Conservation (phyloP, 1,140 invertebrate genomes). For the Thrips palmi region DNA sequence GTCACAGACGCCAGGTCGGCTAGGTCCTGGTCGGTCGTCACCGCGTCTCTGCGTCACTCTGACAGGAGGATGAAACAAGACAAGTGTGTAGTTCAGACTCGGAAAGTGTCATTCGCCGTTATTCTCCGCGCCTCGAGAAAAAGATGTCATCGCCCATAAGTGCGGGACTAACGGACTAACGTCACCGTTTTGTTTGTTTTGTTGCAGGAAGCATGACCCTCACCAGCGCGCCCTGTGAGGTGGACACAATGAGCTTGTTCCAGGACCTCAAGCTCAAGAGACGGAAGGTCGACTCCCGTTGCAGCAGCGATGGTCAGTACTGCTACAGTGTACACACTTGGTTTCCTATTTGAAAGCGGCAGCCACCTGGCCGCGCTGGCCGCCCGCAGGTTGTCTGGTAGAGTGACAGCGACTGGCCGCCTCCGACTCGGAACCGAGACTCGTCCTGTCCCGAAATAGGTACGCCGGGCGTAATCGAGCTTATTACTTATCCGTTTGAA, state of each 20-base stretch:
- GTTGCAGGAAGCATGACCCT: slow-evolving; percentile 89
- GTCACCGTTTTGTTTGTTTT: slow-evolving; percentile 18
- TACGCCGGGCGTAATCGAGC: too few species aligned
- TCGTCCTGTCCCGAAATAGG: too few species aligned
- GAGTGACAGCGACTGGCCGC: too few species aligned
- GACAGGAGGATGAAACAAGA: neutral
- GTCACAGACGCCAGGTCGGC: neutral
- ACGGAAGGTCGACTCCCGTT: slow-evolving; percentile 89
- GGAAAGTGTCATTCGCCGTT: slow-evolving; percentile 18
- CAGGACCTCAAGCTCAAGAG: slow-evolving; percentile 95
- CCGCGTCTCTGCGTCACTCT: slow-evolving; percentile 1
- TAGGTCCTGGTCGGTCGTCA: neutral
- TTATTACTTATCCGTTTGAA: too few species aligned
- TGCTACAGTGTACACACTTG: neutral
- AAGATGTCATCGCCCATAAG: neutral
- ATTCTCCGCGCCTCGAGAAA: slow-evolving; percentile 2
- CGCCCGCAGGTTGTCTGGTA: too few species aligned
- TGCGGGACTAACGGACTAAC: slow-evolving; percentile 19
- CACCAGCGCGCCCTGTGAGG: slow-evolving; percentile 82
- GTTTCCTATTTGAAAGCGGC: too few species aligned
- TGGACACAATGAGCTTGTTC: slow-evolving; percentile 96
- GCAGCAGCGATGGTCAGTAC: slow-evolving; percentile 77
- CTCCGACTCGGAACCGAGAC: too few species aligned
- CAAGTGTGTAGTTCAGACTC: neutral
- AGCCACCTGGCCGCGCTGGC: too few species aligned